These are phyloP conservation scores for Chloroceryle amazona DNA, from an alignment of 2,797 vertebrate species.

Conservation along the genomic window DNA sequence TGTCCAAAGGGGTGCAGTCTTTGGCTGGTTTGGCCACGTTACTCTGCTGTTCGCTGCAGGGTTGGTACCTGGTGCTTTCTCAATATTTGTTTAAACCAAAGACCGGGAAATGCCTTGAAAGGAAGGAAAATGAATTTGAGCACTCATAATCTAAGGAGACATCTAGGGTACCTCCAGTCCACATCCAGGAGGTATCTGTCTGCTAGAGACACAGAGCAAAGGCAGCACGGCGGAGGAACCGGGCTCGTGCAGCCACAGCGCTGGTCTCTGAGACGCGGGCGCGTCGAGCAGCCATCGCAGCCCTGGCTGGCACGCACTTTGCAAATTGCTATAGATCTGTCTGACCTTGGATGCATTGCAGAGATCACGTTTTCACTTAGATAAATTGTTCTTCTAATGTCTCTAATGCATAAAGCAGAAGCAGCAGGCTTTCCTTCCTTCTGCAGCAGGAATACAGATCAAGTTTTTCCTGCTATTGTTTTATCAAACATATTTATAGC, in stretches of 20 bases:
- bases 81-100: background rate
- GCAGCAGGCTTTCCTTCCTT: slow-evolving; percentile 60
- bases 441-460: background rate
- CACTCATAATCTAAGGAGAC: background rate
- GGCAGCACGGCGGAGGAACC: background rate
- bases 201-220: background rate
- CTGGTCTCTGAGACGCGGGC: background rate
- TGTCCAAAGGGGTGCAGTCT: background rate
- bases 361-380: slow-evolving; percentile 22
- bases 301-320: background rate
- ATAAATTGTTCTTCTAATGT: slow-evolving; percentile 7
- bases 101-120: background rate
- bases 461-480: slow-evolving; percentile 78
- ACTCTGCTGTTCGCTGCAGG: background rate
- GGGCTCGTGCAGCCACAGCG: accelerated
- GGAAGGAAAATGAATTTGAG: background rate
- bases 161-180: background rate
- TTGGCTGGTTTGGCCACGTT: background rate
- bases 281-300: background rate
- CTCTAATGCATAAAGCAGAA: background rate
- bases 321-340: background rate
- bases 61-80: background rate
- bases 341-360: slow-evolving; percentile 3
- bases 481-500: slow-evolving; percentile 53
- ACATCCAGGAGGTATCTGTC: background rate